Percentiles rank a stretch among this genome's conserved stretches.
Evolutionary conservation across 2,888 invertebrate species (phyloP).

Genomic region (Schrankia costaestrigalis): DNA sequence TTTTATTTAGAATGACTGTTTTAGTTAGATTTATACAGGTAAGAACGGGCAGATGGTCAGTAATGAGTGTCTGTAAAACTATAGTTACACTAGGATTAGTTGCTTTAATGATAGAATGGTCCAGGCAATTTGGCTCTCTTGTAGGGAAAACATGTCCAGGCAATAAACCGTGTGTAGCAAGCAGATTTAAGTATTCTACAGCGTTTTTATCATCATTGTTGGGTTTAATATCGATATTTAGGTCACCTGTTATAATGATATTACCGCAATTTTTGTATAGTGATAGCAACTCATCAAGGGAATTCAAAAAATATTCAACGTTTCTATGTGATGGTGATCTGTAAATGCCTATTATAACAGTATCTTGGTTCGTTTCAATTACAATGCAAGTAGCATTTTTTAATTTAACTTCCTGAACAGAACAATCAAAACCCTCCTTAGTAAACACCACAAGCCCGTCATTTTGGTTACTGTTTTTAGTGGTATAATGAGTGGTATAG

Average conservation of each 20-base stretch:
- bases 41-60: not conserved
- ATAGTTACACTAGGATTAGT: not conserved
- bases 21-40: not conserved
- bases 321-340: not conserved
- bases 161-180: constrained; percentile 1
- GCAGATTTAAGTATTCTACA: not conserved
- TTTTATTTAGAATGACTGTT: not conserved
- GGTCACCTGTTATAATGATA: not conserved
- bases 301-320: not conserved
- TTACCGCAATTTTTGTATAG: not conserved
- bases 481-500: not conserved
- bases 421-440: not conserved
- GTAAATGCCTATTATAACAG: not conserved
- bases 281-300: not conserved
- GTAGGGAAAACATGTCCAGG: not conserved
- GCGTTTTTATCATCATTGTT: not conserved
- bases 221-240: not conserved
- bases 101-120: not conserved
- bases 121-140: not conserved
- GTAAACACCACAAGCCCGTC: not conserved
- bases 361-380: not conserved
- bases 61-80: not conserved
- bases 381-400: not conserved
- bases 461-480: not conserved
- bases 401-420: not conserved